A percentile compares a stretch with the other conserved stretches of the same genome.
phyloP scores from a whole-genome alignment of 2,797 vertebrate genomes.

The Xiphorhynchus erythropygius region DNA sequence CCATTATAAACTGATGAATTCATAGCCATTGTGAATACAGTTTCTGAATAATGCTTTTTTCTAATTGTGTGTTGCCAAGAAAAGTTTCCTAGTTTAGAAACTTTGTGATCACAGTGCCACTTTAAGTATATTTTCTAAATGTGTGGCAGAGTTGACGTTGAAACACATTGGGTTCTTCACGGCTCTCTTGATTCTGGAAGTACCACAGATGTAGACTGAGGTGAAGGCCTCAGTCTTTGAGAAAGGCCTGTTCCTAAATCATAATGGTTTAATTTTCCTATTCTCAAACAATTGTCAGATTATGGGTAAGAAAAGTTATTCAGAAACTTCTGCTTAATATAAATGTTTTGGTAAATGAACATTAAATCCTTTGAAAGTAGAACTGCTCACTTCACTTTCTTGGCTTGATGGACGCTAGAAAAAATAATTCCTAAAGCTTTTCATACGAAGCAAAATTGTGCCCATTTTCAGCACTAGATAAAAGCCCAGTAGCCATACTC shows the following conservation, averaged over 20 bases:
- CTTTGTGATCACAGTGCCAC: background rate
- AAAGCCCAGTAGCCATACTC: background rate
- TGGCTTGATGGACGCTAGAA: background rate
- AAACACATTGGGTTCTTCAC: background rate
- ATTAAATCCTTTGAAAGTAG: background rate
- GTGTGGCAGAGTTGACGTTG: background rate
- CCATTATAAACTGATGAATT: background rate
- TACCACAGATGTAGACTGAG: background rate
- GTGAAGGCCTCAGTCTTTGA: background rate
- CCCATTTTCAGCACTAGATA: background rate
- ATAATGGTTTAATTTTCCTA: background rate
- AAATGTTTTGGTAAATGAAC: background rate
- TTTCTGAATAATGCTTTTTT: background rate
- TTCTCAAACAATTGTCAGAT: background rate
- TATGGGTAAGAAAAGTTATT: background rate
- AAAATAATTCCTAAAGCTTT: background rate
- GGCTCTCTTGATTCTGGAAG: background rate
- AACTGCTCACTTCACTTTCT: background rate
- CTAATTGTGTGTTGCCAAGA: background rate
- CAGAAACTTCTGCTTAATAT: background rate
- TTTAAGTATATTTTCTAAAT: background rate
- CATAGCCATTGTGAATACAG: background rate
- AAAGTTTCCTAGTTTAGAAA: background rate
- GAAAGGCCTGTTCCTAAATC: background rate
- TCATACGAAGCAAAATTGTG: background rate